Evolutionary conservation across 1,140 invertebrate species (phyloP), one percentile per base, ranked within the genome.

Genomic region (Listronotus bonariensis): DNA sequence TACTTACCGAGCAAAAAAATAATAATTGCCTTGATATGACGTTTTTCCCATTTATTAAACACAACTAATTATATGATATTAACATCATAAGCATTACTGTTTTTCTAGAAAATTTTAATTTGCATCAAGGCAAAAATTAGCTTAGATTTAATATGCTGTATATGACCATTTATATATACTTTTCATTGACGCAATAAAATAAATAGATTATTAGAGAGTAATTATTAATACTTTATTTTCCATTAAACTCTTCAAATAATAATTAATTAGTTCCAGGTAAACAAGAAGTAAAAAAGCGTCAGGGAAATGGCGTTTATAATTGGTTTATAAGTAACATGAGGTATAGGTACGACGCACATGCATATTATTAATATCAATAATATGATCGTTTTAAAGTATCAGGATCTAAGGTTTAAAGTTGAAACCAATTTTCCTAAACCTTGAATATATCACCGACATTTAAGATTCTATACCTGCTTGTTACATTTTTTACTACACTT

Each of bases 171-270:
- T 54, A 11, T 36, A 11, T 36, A 17, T 7, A 40, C 5, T 54
- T 57, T 42, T 45, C 41, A 26, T 57, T 57, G 54, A 45, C 41
- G 54, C 31, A 42, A 45, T 45, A 15, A 31, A 43, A 20, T 57
- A 14, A 57, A 42, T 57, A 45, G 40, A 43, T 57, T 57, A 57
- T 45, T 57, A 57, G 42, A 9, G 42, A 31, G n/a, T 45, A 57
- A 57, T 57, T 57, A 57, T 43, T 14, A 54, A 38, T 31, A 26
- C 34, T 15, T 54, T 20, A 57, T 45, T 57, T 57, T 57, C 54
- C 54, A 57, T 57, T 57, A 43, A 57, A 45, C 40, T 45, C 17
- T 17, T 20, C 26, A 43, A 57, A 26, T 43, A 43, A 45, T 45
- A 57, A 43, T 11, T 57, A 57, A 57, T 57, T 43, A 31, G 10